Conservation (phyloP, 2,113 vertebrate genomes). For the Oncorhynchus gorbuscha region DNA sequence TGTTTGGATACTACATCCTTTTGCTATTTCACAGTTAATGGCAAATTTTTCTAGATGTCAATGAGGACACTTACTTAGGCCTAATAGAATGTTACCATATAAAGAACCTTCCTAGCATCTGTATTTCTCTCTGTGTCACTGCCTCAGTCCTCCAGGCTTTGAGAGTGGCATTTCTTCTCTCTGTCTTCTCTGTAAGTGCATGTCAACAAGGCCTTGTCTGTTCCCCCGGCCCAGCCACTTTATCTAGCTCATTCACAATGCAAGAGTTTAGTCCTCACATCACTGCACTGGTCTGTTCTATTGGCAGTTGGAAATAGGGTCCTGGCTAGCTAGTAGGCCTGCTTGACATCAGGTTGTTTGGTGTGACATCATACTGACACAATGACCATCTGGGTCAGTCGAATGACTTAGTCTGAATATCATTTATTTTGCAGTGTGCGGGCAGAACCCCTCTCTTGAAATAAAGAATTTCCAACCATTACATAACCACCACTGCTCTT, state of each 20-base stretch:
- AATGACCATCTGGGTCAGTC: constrained; percentile 12
- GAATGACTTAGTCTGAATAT: too few species aligned
- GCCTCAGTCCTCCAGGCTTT: constrained; percentile 38
- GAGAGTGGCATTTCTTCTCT: constrained; percentile 60
- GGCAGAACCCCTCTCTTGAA: too few species aligned
- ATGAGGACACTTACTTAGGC: constrained; percentile 18
- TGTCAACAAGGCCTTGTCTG: constrained; percentile 66
- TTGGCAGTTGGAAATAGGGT: constrained; percentile 29
- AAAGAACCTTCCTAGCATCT: constrained; percentile 26
- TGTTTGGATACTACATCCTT: neutral
- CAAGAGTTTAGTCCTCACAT: constrained; percentile 25
- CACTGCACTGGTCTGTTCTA: constrained; percentile 7
- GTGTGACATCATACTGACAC: constrained; percentile 27
- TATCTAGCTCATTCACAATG: constrained; percentile 60
- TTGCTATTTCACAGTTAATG: neutral
- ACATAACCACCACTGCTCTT: too few species aligned
- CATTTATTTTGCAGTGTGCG: too few species aligned
- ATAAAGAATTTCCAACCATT: too few species aligned
- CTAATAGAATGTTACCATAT: constrained; percentile 40
- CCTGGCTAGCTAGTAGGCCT: constrained; percentile 25
- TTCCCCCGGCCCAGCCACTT: constrained; percentile 55
- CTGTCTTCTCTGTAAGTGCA: constrained; percentile 49
- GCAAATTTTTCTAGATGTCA: neutral
- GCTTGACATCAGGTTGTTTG: neutral
- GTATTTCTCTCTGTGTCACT: constrained; percentile 32